Conservation (phyloP, 2,888 invertebrate species). For the Drosophila testacea region DNA sequence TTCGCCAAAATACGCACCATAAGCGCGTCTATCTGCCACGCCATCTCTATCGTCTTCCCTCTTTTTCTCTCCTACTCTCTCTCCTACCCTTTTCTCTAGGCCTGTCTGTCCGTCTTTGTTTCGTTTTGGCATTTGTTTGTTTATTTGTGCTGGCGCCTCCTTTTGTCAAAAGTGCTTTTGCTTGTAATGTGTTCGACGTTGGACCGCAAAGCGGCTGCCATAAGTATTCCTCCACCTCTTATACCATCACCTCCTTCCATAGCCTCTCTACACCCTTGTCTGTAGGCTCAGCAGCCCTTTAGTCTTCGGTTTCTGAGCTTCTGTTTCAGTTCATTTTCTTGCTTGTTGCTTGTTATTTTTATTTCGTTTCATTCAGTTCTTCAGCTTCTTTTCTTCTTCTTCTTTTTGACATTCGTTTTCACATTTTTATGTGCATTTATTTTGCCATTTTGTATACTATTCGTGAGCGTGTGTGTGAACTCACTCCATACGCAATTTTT, state of each 20-base stretch:
- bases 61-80: background rate
- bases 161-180: constrained; percentile 81
- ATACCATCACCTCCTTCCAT: too few species aligned
- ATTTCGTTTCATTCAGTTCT: constrained; percentile 20
- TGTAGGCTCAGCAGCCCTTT: constrained; percentile 41
- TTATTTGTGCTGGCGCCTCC: constrained; percentile 79
- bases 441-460: constrained; percentile 60
- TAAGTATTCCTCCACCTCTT: constrained; percentile 8
- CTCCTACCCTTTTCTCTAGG: constrained; percentile 8
- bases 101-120: constrained; percentile 63
- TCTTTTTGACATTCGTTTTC: constrained; percentile 51
- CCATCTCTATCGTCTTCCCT: constrained; percentile 21
- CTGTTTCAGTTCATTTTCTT: constrained; percentile 62
- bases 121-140: constrained; percentile 76
- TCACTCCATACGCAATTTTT: constrained; percentile 73
- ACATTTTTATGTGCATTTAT: constrained; percentile 78
- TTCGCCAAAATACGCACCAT: constrained; percentile 49
- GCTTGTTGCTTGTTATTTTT: constrained; percentile 68
- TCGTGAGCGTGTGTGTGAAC: constrained; percentile 32
- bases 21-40: constrained; percentile 58
- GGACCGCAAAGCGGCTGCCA: constrained; percentile 57
- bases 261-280: background rate
- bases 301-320: constrained; percentile 48
- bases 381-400: constrained; percentile 41
- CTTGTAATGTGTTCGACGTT: constrained; percentile 81